phyloP scores from a whole-genome alignment of 2,797 vertebrate genomes.

The Molossus alvarezi region DNA sequence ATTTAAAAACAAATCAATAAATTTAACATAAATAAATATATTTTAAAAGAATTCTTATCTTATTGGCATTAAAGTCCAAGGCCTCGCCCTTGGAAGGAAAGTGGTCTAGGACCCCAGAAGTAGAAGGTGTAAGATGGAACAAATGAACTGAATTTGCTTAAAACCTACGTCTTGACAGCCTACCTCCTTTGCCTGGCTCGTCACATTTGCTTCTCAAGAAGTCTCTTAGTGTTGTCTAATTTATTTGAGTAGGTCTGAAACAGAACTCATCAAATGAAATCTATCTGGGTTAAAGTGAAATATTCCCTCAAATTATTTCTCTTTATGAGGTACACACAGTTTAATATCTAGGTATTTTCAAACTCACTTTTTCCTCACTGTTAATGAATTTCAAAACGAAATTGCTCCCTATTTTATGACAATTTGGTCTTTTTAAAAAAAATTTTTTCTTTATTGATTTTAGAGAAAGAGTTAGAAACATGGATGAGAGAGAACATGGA shows the following conservation, averaged over 20 bases:
- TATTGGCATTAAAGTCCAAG: background rate
- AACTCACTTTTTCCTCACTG: background rate
- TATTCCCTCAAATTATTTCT: background rate
- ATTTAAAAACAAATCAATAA: no score
- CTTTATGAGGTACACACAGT: background rate
- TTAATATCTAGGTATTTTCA: background rate
- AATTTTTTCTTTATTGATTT: no score
- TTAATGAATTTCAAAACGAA: background rate
- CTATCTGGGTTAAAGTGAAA: background rate
- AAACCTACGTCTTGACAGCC: background rate
- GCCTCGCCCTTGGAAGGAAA: background rate
- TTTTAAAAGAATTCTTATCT: slow-evolving; percentile 41
- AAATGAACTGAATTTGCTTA: slow-evolving; percentile 9
- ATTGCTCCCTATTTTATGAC: background rate
- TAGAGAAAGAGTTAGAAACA: no score
- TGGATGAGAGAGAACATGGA: no score
- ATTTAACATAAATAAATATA: background rate
- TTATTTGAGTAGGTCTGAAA: background rate
- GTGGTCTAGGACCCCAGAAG: background rate
- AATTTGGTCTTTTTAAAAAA: background rate
- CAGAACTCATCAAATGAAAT: background rate
- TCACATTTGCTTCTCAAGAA: background rate
- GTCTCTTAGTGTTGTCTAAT: background rate
- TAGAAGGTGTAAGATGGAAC: background rate
- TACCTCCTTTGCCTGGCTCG: background rate